A percentile compares a stretch with the other conserved stretches of the same genome.
Conservation (phyloP, 1,140 invertebrate genomes). For the Aphaenogaster floridana region DNA sequence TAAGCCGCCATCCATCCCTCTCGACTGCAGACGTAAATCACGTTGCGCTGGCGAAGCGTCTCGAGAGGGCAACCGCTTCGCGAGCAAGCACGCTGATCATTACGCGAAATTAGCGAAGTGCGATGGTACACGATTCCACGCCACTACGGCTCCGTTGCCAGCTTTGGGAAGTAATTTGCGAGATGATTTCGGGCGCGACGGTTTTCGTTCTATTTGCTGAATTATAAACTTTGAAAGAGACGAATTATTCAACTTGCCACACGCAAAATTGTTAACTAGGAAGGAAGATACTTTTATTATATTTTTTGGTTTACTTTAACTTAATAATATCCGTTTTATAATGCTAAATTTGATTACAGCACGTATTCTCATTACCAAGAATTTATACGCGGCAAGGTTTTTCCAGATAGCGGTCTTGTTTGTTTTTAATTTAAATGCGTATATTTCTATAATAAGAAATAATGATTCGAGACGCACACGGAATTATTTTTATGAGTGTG, state of each 20-base stretch:
- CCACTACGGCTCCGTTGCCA: not conserved
- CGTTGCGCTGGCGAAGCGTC: constrained; percentile 48
- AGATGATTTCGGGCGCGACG: not conserved
- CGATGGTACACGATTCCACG: constrained; percentile 61
- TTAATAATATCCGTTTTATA: constrained; percentile 10
- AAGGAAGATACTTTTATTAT: not conserved
- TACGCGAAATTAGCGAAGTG: constrained; percentile 69
- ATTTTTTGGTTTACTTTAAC: not conserved
- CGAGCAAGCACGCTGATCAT: constrained; percentile 59
- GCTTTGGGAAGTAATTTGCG: constrained; percentile 49
- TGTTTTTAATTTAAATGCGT: not conserved
- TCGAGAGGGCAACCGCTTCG: constrained; percentile 40
- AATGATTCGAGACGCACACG: not conserved
- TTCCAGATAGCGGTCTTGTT: not conserved
- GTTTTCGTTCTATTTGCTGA: not conserved
- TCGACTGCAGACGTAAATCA: constrained; percentile 56
- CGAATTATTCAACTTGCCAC: not conserved
- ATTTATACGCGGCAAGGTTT: not conserved
- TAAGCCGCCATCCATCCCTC: constrained; percentile 44
- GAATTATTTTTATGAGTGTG: constrained; percentile 17
- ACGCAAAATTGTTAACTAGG: not conserved
- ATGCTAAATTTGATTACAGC: not conserved
- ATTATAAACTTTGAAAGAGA: constrained; percentile 5
- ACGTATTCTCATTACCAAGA: not conserved
- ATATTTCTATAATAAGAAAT: not conserved